These are phyloP conservation scores for Keiferia lycopersicella DNA, from an alignment of 2,888 invertebrate species.

Conservation along the genomic window DNA sequence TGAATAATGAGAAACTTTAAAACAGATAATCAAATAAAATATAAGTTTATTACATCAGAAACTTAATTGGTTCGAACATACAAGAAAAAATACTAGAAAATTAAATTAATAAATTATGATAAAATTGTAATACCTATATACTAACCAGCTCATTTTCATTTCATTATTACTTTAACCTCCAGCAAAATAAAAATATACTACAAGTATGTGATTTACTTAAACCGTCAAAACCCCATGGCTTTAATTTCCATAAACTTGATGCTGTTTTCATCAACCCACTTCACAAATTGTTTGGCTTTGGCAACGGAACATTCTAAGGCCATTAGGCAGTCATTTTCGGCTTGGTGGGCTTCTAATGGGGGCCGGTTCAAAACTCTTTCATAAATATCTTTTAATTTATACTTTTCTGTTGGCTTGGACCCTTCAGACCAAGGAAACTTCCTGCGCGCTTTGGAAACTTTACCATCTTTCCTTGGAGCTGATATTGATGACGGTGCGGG, in stretches of 20 bases:
- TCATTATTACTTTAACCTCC: background rate
- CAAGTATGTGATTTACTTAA: background rate
- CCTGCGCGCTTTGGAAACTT: constrained; percentile 40
- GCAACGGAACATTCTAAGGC: constrained; percentile 81
- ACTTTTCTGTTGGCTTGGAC: constrained; percentile 54
- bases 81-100: background rate
- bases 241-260: constrained; percentile 52
- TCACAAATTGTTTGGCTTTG: constrained; percentile 78
- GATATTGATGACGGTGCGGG: constrained; percentile 31
- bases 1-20: too few species aligned
- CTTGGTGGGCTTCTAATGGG: constrained; percentile 79
- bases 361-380: constrained; percentile 71
- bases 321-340: constrained; percentile 85
- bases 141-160: too few species aligned
- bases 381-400: constrained; percentile 80
- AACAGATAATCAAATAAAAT: too few species aligned
- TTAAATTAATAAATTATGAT: background rate
- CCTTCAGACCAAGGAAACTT: constrained; percentile 50
- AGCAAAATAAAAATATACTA: background rate
- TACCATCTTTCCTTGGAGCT: constrained; percentile 31
- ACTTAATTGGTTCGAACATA: too few species aligned
- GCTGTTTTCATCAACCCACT: constrained; percentile 72
- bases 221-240: constrained; percentile 53
- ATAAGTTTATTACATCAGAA: too few species aligned
- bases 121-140: background rate